Evolutionary conservation across 1,140 invertebrate species (phyloP).

Genomic region (Colletes latitarsis): DNA sequence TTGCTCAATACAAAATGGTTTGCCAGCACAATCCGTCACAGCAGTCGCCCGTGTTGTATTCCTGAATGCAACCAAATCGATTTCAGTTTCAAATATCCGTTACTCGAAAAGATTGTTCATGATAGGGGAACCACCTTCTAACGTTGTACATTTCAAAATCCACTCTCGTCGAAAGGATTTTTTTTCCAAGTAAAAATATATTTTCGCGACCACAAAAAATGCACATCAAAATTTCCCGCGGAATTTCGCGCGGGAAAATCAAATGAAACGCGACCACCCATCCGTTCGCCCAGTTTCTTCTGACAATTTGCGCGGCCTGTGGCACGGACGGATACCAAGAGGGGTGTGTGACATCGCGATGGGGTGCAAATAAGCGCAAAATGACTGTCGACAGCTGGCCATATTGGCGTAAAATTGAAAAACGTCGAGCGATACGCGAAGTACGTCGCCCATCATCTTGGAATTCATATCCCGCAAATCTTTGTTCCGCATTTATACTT

Average conservation of each 20-base stretch:
- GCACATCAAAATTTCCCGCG: not conserved
- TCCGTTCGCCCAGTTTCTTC: not conserved
- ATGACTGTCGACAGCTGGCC: constrained; percentile 65
- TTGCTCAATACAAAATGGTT: no score
- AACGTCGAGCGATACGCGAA: constrained; percentile 60
- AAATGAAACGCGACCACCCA: not conserved
- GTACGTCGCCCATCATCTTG: constrained; percentile 39
- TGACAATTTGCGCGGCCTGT: not conserved
- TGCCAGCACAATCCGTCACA: no score
- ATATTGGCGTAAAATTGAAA: constrained; percentile 72
- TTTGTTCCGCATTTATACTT: not conserved
- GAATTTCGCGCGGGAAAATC: not conserved
- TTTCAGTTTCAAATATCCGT: not conserved
- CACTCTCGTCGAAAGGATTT: not conserved
- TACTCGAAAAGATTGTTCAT: not conserved
- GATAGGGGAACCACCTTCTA: not conserved
- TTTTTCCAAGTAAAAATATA: not conserved
- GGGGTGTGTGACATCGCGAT: constrained; percentile 33
- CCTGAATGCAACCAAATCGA: no score
- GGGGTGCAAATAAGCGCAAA: constrained; percentile 70
- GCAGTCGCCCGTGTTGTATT: no score
- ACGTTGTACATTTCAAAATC: not conserved
- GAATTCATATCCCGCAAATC: constrained; percentile 55
- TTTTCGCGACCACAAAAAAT: not conserved
- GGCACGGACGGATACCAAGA: not conserved